These are phyloP conservation scores for Phaenicophaeus curvirostris DNA, from an alignment of 2,797 vertebrate genomes.

Conservation along the genomic window DNA sequence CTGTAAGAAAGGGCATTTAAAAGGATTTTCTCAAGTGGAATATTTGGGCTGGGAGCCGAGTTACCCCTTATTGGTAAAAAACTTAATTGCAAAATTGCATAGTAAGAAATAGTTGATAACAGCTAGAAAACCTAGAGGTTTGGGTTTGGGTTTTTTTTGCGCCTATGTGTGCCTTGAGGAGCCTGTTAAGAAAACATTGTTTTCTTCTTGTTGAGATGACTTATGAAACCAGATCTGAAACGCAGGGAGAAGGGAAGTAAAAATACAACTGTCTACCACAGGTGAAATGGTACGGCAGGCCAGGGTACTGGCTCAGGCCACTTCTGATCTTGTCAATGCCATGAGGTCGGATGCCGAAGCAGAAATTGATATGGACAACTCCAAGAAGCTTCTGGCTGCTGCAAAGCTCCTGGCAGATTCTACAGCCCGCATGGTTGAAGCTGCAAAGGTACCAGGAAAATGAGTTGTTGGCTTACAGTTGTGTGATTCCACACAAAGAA, in stretches of 20 bases:
- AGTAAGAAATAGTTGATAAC: neutral
- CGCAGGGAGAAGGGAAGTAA: neutral
- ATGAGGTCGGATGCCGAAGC: conserved; percentile 98
- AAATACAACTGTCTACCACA: conserved; percentile 47
- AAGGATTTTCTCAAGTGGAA: neutral
- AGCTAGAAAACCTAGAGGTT: neutral
- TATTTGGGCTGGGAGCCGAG: neutral
- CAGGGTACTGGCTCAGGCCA: conserved; percentile 93
- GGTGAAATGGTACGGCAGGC: conserved; percentile 99
- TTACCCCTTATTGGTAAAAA: neutral
- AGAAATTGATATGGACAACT: conserved; percentile 97
- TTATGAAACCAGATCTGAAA: neutral
- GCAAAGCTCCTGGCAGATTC: conserved; percentile 97
- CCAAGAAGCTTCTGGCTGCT: conserved; percentile 95
- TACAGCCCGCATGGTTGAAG: conserved; percentile 98
- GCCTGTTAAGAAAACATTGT: neutral
- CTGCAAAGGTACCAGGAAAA: conserved; percentile 87
- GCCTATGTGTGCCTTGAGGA: neutral
- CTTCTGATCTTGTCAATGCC: conserved; percentile 95
- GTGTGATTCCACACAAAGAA: neutral
- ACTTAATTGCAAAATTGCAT: neutral
- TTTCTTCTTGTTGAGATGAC: neutral
- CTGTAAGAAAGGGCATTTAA: neutral
- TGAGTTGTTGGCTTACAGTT: neutral
- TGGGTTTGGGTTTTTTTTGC: neutral